Conservation (phyloP, 1,140 invertebrate genomes). For the Paralvinella palmiformis region DNA sequence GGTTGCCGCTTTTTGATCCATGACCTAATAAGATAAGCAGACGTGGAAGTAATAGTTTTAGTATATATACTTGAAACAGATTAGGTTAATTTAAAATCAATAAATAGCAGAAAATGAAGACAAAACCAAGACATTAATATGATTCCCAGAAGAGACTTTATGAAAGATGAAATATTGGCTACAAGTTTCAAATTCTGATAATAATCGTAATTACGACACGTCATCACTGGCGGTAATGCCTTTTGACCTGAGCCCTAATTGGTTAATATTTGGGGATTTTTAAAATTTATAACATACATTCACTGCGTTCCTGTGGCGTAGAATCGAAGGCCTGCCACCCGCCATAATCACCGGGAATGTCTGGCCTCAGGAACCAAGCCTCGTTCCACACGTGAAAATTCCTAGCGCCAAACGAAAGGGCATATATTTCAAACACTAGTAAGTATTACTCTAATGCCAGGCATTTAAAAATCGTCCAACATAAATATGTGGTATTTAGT, state of each 20-base stretch:
- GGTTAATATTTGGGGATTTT: background rate
- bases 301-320: slow-evolving; percentile 78
- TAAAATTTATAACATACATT: background rate
- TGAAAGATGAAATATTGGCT: background rate
- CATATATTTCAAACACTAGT: background rate
- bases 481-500: too few species aligned
- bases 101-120: too few species aligned
- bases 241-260: background rate
- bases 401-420: slow-evolving; percentile 48
- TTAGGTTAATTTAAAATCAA: too few species aligned
- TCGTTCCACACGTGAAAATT: slow-evolving; percentile 97
- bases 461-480: background rate
- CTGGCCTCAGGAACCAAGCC: slow-evolving; percentile 82
- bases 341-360: slow-evolving; percentile 66
- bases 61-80: too few species aligned
- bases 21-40: too few species aligned
- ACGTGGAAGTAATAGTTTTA: too few species aligned
- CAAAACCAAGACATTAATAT: too few species aligned
- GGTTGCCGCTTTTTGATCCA: too few species aligned
- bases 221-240: background rate
- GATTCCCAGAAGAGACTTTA: background rate
- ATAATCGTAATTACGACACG: background rate
- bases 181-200: background rate
- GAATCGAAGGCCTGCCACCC: slow-evolving; percentile 93
- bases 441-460: background rate